Evolutionary conservation across 2,888 invertebrate species (phyloP).

Genomic region (Meganola albula): DNA sequence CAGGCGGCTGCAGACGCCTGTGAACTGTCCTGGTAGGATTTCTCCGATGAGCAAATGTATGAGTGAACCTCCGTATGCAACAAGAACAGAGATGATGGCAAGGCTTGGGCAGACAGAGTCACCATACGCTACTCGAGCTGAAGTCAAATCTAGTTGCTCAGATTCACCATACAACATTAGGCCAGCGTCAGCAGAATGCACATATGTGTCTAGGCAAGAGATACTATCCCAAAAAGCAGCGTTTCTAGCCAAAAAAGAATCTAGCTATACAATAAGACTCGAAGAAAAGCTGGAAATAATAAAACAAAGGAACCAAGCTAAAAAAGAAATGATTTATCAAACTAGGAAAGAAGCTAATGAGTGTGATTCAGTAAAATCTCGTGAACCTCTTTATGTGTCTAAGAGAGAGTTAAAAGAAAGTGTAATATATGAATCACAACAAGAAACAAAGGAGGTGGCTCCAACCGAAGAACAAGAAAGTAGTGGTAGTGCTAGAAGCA

Average conservation of each 20-base stretch:
- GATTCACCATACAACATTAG: constrained; percentile 58
- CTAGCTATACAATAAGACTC: constrained; percentile 51
- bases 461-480: constrained; percentile 37
- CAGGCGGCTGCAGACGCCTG: constrained; percentile 61
- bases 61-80: constrained; percentile 70
- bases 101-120: constrained; percentile 59
- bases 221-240: constrained; percentile 73
- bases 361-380: constrained; percentile 60
- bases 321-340: constrained; percentile 74
- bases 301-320: constrained; percentile 73
- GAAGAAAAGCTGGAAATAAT: constrained; percentile 74
- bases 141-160: constrained; percentile 68
- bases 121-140: constrained; percentile 56
- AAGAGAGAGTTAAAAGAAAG: constrained; percentile 72
- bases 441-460: constrained; percentile 58
- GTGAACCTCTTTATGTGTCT: constrained; percentile 71
- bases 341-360: constrained; percentile 70
- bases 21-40: constrained; percentile 53
- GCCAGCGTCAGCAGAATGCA: constrained; percentile 68
- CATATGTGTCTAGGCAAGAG: constrained; percentile 72
- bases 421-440: constrained; percentile 73
- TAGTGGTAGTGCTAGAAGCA: constrained; percentile 53
- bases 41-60: constrained; percentile 69
- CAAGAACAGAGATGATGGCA: constrained; percentile 65
- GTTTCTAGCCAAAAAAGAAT: constrained; percentile 63